These are phyloP conservation scores for Mus caroli DNA, from an alignment of 2,797 vertebrate species.

Conservation along the genomic window DNA sequence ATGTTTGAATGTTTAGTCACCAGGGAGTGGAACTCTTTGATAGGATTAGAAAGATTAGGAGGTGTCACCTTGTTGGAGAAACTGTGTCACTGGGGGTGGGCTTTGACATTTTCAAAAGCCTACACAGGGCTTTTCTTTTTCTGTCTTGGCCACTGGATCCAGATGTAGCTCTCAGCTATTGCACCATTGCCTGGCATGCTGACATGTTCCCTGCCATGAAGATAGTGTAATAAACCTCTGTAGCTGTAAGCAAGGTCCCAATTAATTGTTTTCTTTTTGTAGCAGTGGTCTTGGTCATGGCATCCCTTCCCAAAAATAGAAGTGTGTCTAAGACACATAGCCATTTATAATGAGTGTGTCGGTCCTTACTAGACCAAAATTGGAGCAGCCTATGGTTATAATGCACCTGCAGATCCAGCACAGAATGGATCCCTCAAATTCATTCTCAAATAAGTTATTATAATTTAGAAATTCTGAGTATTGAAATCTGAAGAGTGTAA, in stretches of 20 bases:
- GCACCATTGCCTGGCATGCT: neutral
- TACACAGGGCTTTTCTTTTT: neutral
- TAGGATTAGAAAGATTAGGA: neutral
- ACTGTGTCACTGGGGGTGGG: neutral
- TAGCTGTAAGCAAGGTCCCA: neutral
- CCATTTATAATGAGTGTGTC: neutral
- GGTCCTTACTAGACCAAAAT: neutral
- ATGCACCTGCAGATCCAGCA: neutral
- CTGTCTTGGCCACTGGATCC: neutral
- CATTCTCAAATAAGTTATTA: slow-evolving; percentile 23
- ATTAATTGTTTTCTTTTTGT: neutral
- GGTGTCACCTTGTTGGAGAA: neutral
- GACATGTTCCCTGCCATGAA: neutral
- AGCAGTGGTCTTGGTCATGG: too few relatives aligned
- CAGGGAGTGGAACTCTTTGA: neutral
- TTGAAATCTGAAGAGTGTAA: neutral
- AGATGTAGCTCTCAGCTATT: neutral
- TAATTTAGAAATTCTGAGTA: slow-evolving; percentile 7
- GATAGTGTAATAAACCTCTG: neutral
- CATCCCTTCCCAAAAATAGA: neutral
- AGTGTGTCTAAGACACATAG: neutral
- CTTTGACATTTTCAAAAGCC: neutral
- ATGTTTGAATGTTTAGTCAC: neutral
- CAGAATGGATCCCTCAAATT: neutral
- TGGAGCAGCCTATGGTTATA: neutral